phyloP scores from a whole-genome alignment of 2,113 vertebrate genomes.

The Tauraco erythrolophus region DNA sequence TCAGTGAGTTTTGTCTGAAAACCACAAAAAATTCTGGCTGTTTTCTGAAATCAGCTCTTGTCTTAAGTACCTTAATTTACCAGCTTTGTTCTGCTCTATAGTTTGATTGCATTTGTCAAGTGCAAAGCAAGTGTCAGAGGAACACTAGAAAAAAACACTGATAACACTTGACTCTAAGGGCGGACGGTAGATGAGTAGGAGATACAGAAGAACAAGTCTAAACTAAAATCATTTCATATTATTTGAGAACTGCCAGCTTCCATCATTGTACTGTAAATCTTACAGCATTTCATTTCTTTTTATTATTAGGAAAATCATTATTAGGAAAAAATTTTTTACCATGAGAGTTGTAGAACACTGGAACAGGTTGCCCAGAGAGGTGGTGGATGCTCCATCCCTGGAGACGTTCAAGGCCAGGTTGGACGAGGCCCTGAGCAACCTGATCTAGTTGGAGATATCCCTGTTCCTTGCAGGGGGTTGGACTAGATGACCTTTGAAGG shows the following conservation, averaged over 20 bases:
- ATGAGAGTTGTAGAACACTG: no score
- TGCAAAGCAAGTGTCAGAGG: background rate
- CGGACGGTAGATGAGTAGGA: background rate
- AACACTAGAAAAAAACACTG: background rate
- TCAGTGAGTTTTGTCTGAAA: background rate
- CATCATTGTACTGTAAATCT: background rate
- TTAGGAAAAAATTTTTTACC: no score
- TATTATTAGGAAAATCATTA: no score
- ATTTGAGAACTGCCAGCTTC: conserved; percentile 23
- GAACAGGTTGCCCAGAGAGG: no score
- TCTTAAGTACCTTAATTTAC: conserved; percentile 8
- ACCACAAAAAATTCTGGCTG: background rate
- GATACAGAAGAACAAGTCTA: background rate
- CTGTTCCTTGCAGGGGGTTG: no score
- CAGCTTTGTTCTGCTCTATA: background rate
- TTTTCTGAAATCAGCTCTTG: background rate
- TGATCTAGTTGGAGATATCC: no score
- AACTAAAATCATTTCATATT: background rate
- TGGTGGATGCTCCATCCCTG: no score
- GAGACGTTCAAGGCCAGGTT: no score
- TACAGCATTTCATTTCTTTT: background rate
- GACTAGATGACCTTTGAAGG: no score
- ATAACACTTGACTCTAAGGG: background rate
- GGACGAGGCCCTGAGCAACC: no score
- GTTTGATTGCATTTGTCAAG: conserved; percentile 19